Conservation (phyloP, 2,888 invertebrate genomes). For the Melanostoma scalare region DNA sequence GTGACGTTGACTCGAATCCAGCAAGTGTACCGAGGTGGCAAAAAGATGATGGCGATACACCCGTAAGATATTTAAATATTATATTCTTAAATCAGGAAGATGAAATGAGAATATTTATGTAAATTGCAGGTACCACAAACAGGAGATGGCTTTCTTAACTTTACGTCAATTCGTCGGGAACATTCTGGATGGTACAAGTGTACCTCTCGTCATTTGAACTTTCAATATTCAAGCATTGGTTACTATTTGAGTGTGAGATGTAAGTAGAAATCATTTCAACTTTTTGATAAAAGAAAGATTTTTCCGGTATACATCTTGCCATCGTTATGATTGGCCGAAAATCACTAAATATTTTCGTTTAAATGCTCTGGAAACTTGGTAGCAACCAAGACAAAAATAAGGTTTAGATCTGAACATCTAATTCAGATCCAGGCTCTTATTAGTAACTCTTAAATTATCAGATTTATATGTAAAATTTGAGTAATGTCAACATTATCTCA, state of each 20-base stretch:
- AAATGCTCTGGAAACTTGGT: too few relatives aligned
- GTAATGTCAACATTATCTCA: too few relatives aligned
- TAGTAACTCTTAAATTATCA: too few relatives aligned
- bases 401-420: too few relatives aligned
- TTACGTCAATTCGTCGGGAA: constrained; percentile 89
- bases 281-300: background rate
- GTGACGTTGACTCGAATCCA: constrained; percentile 97
- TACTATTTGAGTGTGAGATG: constrained; percentile 94
- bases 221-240: constrained; percentile 93
- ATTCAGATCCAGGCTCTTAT: too few relatives aligned
- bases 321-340: too few relatives aligned
- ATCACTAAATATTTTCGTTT: too few relatives aligned
- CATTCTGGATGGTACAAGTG: constrained; percentile 97
- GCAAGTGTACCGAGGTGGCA: constrained; percentile 93
- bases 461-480: too few relatives aligned
- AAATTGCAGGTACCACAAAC: constrained; percentile 85
- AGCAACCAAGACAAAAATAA: too few relatives aligned
- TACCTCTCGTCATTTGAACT: constrained; percentile 91
- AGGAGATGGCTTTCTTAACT: constrained; percentile 92
- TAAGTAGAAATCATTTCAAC: constrained; percentile 83
- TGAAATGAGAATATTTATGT: background rate
- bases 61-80: constrained; percentile 81
- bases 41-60: constrained; percentile 84
- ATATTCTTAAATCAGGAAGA: background rate
- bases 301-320: too few relatives aligned